Evolutionary conservation across 2,797 vertebrate genomes (phyloP).

Genomic region (Xenopus petersii): DNA sequence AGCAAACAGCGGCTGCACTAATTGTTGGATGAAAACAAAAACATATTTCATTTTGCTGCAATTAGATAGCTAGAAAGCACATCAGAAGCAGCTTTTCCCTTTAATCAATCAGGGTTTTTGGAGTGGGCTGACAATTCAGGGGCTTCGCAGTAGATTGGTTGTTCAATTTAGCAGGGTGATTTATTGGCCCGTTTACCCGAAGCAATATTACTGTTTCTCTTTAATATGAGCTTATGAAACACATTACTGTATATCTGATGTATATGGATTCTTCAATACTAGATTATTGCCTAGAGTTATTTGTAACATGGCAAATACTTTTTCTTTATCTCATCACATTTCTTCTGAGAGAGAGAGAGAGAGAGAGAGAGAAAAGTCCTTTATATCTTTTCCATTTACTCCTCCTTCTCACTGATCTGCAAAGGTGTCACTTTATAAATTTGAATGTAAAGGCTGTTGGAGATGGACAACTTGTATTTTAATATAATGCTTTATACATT

Average conservation of each 20-base stretch:
- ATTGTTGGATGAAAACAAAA: neutral
- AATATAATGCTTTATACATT: no score
- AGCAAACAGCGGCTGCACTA: neutral
- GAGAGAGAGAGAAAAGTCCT: no score
- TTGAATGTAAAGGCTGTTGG: no score
- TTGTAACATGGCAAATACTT: neutral
- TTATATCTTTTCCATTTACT: no score
- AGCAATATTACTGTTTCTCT: conserved; percentile 7
- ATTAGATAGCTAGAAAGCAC: neutral
- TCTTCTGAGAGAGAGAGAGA: no score
- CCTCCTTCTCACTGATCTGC: no score
- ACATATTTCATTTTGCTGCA: neutral
- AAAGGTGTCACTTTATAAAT: no score
- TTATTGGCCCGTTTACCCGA: conserved; percentile 5
- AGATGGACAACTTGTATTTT: no score
- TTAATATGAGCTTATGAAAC: neutral
- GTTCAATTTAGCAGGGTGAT: conserved; percentile 3
- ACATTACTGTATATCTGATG: neutral
- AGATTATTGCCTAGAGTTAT: conserved; percentile 2
- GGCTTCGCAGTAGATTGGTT: neutral
- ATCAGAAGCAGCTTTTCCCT: neutral
- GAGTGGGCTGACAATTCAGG: neutral
- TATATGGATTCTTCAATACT: conserved; percentile 3
- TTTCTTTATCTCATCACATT: neutral
- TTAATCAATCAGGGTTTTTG: neutral